Percentiles rank a stretch among this genome's conserved stretches.
phyloP scores from a whole-genome alignment of 2,113 vertebrate genomes.

The Shinisaurus crocodilurus region DNA sequence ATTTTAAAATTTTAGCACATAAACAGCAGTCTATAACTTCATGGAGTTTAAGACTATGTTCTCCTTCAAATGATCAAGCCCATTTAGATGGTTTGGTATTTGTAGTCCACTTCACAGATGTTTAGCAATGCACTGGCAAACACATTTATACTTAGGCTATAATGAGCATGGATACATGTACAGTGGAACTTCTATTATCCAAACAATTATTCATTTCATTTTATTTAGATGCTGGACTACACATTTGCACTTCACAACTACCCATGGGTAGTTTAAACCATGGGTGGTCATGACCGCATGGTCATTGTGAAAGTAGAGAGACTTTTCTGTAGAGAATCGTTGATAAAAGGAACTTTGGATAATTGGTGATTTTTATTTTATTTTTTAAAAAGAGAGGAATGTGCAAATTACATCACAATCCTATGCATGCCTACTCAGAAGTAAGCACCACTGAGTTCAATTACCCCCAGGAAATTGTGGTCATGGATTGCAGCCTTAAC shows the following conservation, averaged over 20 bases:
- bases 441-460: not conserved
- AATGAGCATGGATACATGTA: not conserved
- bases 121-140: slow-evolving; percentile 28
- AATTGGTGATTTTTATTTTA: not conserved
- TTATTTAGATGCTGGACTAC: not conserved
- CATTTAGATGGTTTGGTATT: not conserved
- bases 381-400: not conserved
- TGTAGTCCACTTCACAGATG: not conserved
- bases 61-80: slow-evolving; percentile 36
- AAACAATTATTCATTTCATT: not conserved
- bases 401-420: not conserved
- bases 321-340: not conserved
- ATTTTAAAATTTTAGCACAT: slow-evolving; percentile 15
- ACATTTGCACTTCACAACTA: too few relatives aligned
- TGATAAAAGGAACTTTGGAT: not conserved
- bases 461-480: not conserved
- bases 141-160: not conserved
- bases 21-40: slow-evolving; percentile 36
- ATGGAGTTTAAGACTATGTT: not conserved
- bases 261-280: too few relatives aligned
- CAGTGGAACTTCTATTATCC: not conserved
- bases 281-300: too few relatives aligned
- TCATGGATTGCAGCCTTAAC: not conserved
- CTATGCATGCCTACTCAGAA: not conserved
- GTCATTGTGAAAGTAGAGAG: too few relatives aligned